Percentiles rank a stretch among this genome's conserved stretches.
Evolutionary conservation across 2,888 invertebrate species (phyloP).

Genomic region (Caenorhabditis virilis): DNA sequence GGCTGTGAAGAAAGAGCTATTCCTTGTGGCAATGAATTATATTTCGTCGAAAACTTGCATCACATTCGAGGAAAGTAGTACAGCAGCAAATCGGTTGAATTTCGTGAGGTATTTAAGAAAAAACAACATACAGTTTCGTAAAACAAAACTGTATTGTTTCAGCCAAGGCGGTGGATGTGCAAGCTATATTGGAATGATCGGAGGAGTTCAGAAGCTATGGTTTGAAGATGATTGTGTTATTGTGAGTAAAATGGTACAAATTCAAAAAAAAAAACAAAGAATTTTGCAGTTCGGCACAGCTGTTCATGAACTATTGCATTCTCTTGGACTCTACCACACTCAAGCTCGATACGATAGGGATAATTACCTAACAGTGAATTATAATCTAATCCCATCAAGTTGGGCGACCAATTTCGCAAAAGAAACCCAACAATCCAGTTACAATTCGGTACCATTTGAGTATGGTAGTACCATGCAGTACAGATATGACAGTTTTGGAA

Average conservation of each 20-base stretch:
- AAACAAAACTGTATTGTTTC: no score
- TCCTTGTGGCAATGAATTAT: background rate
- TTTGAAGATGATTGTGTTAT: slow-evolving; percentile 25
- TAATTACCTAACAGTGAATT: slow-evolving; percentile 18
- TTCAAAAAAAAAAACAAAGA: no score
- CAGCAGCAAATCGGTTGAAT: background rate
- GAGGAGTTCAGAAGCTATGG: slow-evolving; percentile 21
- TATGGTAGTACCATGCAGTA: slow-evolving; percentile 62
- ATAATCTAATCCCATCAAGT: background rate
- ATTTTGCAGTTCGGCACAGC: slow-evolving; percentile 19
- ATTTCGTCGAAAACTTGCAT: background rate
- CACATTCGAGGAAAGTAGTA: background rate
- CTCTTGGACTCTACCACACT: slow-evolving; percentile 62
- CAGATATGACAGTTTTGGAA: slow-evolving; percentile 12
- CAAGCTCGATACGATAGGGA: slow-evolving; percentile 41
- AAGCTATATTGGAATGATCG: slow-evolving; percentile 30
- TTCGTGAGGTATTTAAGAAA: background rate
- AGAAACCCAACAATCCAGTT: background rate
- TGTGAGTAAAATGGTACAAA: no score
- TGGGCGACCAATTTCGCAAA: background rate
- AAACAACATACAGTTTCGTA: no score
- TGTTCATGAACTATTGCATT: slow-evolving; percentile 56
- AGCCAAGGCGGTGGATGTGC: slow-evolving; percentile 17
- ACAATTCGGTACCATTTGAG: slow-evolving; percentile 46
- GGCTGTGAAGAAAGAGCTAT: background rate